Base-by-base conservation (phyloP, 2,888 invertebrate species). In the Psococerastis gibbosa region DNA sequence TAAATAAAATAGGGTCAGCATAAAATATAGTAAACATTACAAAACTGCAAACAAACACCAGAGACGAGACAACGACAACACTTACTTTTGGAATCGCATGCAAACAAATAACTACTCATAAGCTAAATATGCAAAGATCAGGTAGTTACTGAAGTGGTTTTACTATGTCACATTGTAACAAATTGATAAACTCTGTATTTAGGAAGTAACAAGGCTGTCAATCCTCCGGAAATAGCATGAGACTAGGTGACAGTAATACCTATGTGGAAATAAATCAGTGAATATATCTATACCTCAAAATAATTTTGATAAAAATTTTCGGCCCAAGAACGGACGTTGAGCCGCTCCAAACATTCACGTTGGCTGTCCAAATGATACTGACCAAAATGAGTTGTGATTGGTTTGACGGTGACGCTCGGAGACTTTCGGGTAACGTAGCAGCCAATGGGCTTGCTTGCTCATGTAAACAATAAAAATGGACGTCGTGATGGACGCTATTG, bases 21-120 rank as follows among this genome's bases (percentile, higher is more conserved):
- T n/a, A n/a, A n/a, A n/a, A n/a, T n/a, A n/a, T n/a, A n/a, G n/a
- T n/a, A n/a, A n/a, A n/a, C n/a, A n/a, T n/a, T n/a, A n/a, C n/a
- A n/a, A n/a, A n/a, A n/a, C n/a, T n/a, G n/a, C n/a, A n/a, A n/a
- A 60, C 59, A 2, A 65, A 64, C 48, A 59, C 61, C 1, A 62
- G 64, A 17, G 65, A 66, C 48, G 11, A 27, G 27, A 27, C 27
- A 27, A 27, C 27, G 27, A 27, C 27, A 6, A 6, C 27, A 11
- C 27, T 27, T 27, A 11, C 11, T 27, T 27, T 27, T 27, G 27
- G 27, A 27, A 11, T 11, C 27, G 11, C 27, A 27, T 27, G 11
- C 27, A 11, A 27, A 27, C 11, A 27, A 70, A 50, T 61, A 66
- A 3, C 27, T 27, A 27, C 6, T 11, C 27, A 27, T 9, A 27